Evolutionary conservation across 2,113 vertebrate species (phyloP).

Genomic region (Macquaria australasica): DNA sequence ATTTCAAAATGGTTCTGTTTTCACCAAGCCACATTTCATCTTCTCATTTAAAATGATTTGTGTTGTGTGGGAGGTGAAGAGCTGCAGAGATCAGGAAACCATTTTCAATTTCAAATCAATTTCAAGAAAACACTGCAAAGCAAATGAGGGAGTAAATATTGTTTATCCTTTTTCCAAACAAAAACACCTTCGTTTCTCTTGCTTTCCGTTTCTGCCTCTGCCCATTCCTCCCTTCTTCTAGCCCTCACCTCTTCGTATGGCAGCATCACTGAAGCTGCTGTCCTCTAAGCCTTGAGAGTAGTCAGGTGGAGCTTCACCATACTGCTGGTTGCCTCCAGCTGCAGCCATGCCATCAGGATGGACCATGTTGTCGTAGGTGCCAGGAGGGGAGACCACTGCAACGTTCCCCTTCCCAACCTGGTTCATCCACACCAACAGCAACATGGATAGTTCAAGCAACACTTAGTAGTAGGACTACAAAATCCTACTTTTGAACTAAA

Average conservation of each 20-base stretch:
- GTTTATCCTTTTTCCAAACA: constrained; percentile 13
- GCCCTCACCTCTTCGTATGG: constrained; percentile 78
- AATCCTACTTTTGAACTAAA: neutral
- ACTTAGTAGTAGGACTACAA: neutral
- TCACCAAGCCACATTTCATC: constrained; percentile 44
- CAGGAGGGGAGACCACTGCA: constrained; percentile 63
- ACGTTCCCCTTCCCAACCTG: constrained; percentile 61
- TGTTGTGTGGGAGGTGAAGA: constrained; percentile 33
- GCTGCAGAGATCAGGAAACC: constrained; percentile 30
- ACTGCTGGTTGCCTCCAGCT: constrained; percentile 1
- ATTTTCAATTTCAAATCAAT: constrained; percentile 67
- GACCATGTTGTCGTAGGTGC: constrained; percentile 31
- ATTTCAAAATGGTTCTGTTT: constrained; percentile 35
- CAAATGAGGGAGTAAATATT: constrained; percentile 47
- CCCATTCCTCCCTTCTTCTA: neutral
- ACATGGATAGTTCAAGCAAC: neutral
- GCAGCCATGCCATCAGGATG: constrained; percentile 15
- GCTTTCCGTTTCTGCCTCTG: neutral
- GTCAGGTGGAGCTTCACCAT: constrained; percentile 54
- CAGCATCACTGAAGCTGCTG: constrained; percentile 70
- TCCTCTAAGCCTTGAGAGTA: constrained; percentile 59
- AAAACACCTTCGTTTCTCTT: neutral
- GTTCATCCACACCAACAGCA: neutral
- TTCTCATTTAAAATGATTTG: constrained; percentile 50
- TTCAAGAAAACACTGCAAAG: constrained; percentile 42